Conservation (phyloP, 2,113 vertebrate genomes). For the Marcusenius ussheri region DNA sequence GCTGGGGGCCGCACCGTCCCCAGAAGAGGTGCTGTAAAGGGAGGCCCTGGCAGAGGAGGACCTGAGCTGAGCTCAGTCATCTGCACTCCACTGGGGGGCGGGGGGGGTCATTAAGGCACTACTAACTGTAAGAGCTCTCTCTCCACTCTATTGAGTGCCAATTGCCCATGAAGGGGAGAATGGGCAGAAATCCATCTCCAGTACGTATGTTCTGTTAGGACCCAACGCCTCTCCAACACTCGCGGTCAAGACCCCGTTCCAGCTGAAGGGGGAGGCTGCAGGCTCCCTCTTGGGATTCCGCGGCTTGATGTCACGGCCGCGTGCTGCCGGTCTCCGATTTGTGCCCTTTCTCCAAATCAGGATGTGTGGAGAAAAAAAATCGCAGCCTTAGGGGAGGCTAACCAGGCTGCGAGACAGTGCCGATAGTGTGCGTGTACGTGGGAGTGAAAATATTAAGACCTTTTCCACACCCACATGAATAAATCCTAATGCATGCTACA, state of each 20-base stretch:
- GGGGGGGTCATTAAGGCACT: not conserved
- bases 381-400: not conserved
- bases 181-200: not conserved
- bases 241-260: not conserved
- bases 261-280: not conserved
- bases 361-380: not conserved
- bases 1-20: not conserved
- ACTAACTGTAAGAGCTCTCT: not conserved
- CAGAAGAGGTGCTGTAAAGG: not conserved
- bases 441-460: not conserved
- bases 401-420: not conserved
- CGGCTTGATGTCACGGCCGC: not conserved
- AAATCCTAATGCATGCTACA: not conserved
- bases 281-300: not conserved
- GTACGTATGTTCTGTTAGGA: not conserved
- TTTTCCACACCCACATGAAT: not conserved
- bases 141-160: not conserved
- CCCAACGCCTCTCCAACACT: not conserved
- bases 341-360: not conserved
- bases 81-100: not conserved
- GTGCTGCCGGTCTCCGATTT: not conserved
- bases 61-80: not conserved
- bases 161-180: not conserved
- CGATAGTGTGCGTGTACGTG: not conserved
- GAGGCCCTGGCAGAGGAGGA: not conserved